phyloP scores from a whole-genome alignment of 2,797 vertebrate genomes.

The Pangasius sanitwongsei region DNA sequence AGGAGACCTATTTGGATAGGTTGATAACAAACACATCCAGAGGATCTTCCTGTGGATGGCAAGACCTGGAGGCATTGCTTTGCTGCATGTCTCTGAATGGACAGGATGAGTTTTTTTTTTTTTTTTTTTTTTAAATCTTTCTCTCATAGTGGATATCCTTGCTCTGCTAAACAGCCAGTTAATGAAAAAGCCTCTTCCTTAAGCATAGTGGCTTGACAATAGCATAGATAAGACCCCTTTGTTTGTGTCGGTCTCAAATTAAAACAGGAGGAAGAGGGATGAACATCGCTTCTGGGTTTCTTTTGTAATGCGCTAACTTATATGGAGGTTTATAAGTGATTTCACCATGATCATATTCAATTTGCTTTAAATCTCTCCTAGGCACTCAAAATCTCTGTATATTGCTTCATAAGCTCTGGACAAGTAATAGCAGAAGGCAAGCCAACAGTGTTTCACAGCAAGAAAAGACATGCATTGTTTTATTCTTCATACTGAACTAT shows the following conservation, averaged over 20 bases:
- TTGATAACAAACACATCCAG: slow-evolving; percentile 50
- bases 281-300: slow-evolving; percentile 16
- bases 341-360: slow-evolving; percentile 40
- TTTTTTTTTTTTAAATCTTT: slow-evolving; percentile 53
- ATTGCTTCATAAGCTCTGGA: slow-evolving; percentile 34
- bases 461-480: neutral
- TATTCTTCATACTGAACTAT: neutral
- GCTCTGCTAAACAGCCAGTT: slow-evolving; percentile 68
- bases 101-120: slow-evolving; percentile 53
- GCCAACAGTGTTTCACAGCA: slow-evolving; percentile 15
- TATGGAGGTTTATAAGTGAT: slow-evolving; percentile 43
- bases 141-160: slow-evolving; percentile 66
- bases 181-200: slow-evolving; percentile 68
- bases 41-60: slow-evolving; percentile 54
- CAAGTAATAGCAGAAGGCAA: neutral
- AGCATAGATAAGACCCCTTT: slow-evolving; percentile 65
- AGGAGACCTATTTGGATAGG: slow-evolving; percentile 38
- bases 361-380: slow-evolving; percentile 56
- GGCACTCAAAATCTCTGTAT: slow-evolving; percentile 35
- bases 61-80: slow-evolving; percentile 30
- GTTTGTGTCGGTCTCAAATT: slow-evolving; percentile 68
- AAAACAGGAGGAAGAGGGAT: slow-evolving; percentile 48
- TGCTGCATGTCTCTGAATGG: slow-evolving; percentile 52
- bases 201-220: slow-evolving; percentile 57
- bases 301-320: slow-evolving; percentile 43